A percentile compares a stretch with the other conserved stretches of the same genome.
Conservation (phyloP, 2,888 invertebrate genomes). For the Archips xylosteana region DNA sequence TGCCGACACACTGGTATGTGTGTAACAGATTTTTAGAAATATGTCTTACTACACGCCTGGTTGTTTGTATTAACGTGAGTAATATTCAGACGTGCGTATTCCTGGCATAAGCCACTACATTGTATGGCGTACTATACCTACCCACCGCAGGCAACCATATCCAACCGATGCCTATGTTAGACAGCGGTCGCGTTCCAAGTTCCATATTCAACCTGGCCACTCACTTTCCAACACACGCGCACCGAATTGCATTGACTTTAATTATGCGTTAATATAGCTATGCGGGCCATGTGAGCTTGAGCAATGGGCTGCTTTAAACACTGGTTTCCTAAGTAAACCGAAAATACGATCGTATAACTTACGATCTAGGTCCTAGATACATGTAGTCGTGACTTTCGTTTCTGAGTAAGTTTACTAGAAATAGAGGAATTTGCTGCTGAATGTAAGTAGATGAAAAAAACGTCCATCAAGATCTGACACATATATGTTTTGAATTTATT, state of each 20-base stretch:
- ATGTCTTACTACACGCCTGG: slow-evolving; percentile 1
- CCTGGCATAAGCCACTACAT: not conserved
- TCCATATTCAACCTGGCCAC: slow-evolving; percentile 73
- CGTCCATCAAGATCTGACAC: not conserved
- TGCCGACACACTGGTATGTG: not conserved
- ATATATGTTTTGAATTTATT: not conserved
- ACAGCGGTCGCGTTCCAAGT: slow-evolving; percentile 60
- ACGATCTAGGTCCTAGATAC: not conserved
- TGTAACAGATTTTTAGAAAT: not conserved
- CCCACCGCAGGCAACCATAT: slow-evolving; percentile 32
- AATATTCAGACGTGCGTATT: not conserved
- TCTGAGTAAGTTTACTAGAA: not conserved
- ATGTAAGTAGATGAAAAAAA: not conserved
- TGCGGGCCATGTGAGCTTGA: slow-evolving; percentile 40
- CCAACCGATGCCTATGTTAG: slow-evolving; percentile 44
- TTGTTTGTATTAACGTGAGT: not conserved
- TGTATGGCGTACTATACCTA: not conserved
- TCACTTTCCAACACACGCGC: slow-evolving; percentile 75
- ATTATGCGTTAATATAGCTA: slow-evolving; percentile 53
- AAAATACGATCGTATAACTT: not conserved
- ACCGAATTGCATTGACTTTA: slow-evolving; percentile 68
- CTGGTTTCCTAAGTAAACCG: slow-evolving; percentile 2
- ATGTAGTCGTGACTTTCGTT: not conserved
- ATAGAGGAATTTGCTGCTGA: not conserved
- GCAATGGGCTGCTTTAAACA: slow-evolving; percentile 17